Conservation (phyloP, 2,888 invertebrate genomes). For the Prosopocoilus inquinatus region DNA sequence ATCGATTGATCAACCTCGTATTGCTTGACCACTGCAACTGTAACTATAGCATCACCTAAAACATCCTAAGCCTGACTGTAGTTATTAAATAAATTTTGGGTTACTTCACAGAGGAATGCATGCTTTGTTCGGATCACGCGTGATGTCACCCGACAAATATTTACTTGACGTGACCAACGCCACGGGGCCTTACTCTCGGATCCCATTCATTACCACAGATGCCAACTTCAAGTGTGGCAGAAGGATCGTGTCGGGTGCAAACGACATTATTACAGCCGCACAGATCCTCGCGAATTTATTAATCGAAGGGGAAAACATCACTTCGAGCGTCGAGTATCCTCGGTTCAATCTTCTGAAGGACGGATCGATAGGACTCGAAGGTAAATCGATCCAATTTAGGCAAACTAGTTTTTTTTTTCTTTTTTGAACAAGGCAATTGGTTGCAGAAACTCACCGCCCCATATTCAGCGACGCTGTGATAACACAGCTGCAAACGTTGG, state of each 20-base stretch:
- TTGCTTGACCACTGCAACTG: no score
- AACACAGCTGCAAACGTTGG: constrained; percentile 36
- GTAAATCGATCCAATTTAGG: constrained; percentile 35
- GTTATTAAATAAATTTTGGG: not conserved
- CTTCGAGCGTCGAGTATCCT: constrained; percentile 53
- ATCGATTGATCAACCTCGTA: no score
- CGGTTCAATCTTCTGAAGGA: constrained; percentile 46
- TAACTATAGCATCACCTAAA: no score
- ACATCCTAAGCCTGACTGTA: no score
- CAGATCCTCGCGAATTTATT: constrained; percentile 54
- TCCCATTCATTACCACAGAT: constrained; percentile 48
- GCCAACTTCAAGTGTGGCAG: constrained; percentile 52
- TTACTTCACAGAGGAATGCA: constrained; percentile 54
- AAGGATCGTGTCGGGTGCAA: constrained; percentile 55
- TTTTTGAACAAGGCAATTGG: constrained; percentile 3
- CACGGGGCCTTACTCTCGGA: constrained; percentile 36
- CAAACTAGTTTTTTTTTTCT: constrained; percentile 13
- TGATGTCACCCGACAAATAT: constrained; percentile 55
- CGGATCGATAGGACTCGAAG: constrained; percentile 49
- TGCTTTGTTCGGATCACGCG: constrained; percentile 53
- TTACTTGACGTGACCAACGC: constrained; percentile 50
- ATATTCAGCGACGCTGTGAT: constrained; percentile 41
- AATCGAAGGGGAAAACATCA: constrained; percentile 50
- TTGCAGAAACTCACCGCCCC: constrained; percentile 43
- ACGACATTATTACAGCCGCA: constrained; percentile 52